Evolutionary conservation across 1,140 invertebrate genomes (phyloP), one percentile per base, ranked within the genome.

Genomic region (Diploscapter pachys): DNA sequence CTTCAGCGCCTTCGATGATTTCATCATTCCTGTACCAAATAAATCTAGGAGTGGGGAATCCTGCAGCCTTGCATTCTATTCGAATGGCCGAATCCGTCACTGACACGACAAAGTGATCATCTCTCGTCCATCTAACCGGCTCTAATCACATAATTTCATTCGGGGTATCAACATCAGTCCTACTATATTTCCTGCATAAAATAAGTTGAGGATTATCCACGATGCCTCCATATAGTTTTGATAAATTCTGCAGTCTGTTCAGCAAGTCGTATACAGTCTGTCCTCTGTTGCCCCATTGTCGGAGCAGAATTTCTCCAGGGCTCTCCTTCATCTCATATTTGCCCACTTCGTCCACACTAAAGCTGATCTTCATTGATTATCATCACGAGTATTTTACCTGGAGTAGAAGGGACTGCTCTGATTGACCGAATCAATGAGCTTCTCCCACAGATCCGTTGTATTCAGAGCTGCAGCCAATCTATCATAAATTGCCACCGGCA

Each of bases 61-160:
- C 83, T 70, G 72, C 82, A 9, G 82, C 82, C 57, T 85, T 83
- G 71, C 83, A 84, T 66, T 85, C 80, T 48, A 84, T 55, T 13
- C 71, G 75, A 11, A 84, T 66, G 48, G 75, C 70, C 50, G 77
- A 73, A 59, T 62, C 74, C 6, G 71, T 67, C 4, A 79, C 71
- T 52, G 72, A 72, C 49, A 85, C 79, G 5, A 74, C 51, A 3
- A 85, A 71, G 13, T 85, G 78, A 72, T 83, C 81, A 4, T 62
- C 4, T 48, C 79, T 63, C 3, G 84, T 61, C 82, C 82, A 84
- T 52, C 83, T 80, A 4, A 84, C 72, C 3, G 81, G 31, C 59
- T 80, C 81, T 83, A 51, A 3, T 61, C 66, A 64, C n/a, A 77
- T 11, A 64, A 8, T 55, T 75, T 53, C 5, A n/a, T 75, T 5